These are phyloP conservation scores for Scolanthus callimorphus DNA, from an alignment of 92 coral and sea anemone genomes.

Conservation along the genomic window DNA sequence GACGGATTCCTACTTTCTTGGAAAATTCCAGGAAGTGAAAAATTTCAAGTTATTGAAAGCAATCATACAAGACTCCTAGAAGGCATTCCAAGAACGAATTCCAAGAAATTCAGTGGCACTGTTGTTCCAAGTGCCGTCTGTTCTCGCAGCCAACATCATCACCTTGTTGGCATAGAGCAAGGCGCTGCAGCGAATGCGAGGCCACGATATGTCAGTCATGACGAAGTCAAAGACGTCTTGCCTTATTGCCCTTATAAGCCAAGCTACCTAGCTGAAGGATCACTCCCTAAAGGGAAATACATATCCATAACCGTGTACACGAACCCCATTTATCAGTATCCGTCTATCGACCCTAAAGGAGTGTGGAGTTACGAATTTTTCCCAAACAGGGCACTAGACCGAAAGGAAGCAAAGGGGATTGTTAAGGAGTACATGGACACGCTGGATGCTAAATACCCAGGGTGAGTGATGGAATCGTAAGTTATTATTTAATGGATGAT, in stretches of 20 bases:
- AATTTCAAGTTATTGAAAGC: conserved; percentile 12
- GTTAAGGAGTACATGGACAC: conserved; percentile 47
- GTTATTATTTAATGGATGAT: too few relatives aligned
- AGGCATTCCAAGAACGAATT: neutral
- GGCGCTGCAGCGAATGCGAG: too few relatives aligned
- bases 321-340: neutral
- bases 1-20: conserved; percentile 34
- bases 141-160: conserved; percentile 1
- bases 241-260: conserved; percentile 57
- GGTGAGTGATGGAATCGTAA: conserved; percentile 54
- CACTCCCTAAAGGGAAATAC: neutral
- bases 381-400: conserved; percentile 34
- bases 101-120: neutral
- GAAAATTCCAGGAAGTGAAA: conserved; percentile 27
- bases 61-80: neutral
- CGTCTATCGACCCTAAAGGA: conserved; percentile 1
- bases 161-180: conserved; percentile 1
- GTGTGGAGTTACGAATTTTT: neutral
- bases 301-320: neutral
- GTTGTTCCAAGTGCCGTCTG: neutral
- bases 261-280: conserved; percentile 22
- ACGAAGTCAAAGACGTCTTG: conserved; percentile 29
- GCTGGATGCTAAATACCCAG: conserved; percentile 40
- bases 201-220: conserved; percentile 35
- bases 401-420: conserved; percentile 37